Evolutionary conservation across 2,797 vertebrate genomes (phyloP).

Genomic region (Menidia menidia): DNA sequence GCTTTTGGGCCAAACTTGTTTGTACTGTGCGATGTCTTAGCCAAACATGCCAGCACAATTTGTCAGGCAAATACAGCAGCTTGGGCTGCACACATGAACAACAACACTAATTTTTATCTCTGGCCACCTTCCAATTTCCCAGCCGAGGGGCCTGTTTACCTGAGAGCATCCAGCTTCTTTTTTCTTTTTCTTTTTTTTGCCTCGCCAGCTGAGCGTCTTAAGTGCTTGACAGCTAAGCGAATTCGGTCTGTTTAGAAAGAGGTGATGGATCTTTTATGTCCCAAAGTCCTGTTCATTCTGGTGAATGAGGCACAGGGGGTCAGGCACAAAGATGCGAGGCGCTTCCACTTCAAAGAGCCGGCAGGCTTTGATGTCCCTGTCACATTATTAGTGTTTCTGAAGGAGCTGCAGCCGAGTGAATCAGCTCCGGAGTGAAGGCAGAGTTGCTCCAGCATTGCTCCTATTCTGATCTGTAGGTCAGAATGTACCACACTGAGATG

Average conservation of each 20-base stretch:
- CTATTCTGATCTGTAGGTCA: constrained; percentile 62
- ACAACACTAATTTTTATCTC: constrained; percentile 20
- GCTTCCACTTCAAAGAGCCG: constrained; percentile 77
- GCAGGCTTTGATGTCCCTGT: constrained; percentile 78
- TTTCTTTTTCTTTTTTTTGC: neutral
- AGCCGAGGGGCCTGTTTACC: constrained; percentile 47
- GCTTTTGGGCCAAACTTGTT: neutral
- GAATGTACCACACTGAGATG: constrained; percentile 47
- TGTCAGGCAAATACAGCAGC: constrained; percentile 10
- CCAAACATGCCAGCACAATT: constrained; percentile 15
- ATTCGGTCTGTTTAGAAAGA: constrained; percentile 66
- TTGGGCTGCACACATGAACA: constrained; percentile 10
- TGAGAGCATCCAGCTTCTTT: constrained; percentile 37
- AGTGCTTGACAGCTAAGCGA: constrained; percentile 58
- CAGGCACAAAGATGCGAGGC: constrained; percentile 64
- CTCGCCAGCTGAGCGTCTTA: constrained; percentile 35
- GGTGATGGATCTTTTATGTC: constrained; percentile 70
- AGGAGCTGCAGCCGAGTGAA: constrained; percentile 71
- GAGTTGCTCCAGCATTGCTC: constrained; percentile 31
- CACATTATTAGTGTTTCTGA: constrained; percentile 77
- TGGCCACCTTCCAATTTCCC: constrained; percentile 28
- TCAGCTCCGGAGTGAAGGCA: constrained; percentile 46
- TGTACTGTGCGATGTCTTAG: neutral
- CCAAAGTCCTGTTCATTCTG: constrained; percentile 66
- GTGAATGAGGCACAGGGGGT: constrained; percentile 69